Evolutionary conservation across 1,140 invertebrate genomes (phyloP).

Genomic region (Leptinotarsa undecemlineata): DNA sequence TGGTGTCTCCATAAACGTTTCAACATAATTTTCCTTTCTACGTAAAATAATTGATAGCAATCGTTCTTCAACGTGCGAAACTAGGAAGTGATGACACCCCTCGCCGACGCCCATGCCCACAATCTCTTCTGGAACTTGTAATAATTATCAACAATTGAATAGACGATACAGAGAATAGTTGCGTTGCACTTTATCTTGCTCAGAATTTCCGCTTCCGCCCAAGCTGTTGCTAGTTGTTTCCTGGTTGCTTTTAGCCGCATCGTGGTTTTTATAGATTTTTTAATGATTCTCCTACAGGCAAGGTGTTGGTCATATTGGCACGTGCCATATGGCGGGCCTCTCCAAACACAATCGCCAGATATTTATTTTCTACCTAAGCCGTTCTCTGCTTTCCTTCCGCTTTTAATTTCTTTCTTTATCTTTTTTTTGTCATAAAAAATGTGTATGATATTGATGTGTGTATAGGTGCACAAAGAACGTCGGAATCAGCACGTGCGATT

Average conservation of each 20-base stretch:
- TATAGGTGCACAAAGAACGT: slow-evolving; percentile 5
- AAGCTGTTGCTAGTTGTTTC: slow-evolving; percentile 7
- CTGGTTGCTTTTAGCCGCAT: background rate
- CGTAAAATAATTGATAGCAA: no score
- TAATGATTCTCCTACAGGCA: slow-evolving; percentile 2
- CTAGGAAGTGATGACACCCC: background rate
- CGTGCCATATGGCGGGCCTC: background rate
- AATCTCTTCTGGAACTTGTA: background rate
- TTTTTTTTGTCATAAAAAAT: background rate
- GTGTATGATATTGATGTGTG: background rate
- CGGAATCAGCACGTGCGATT: slow-evolving; percentile 7
- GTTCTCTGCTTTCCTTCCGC: background rate
- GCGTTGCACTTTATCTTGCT: background rate
- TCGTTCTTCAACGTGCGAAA: background rate
- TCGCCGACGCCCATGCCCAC: background rate
- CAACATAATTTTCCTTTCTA: no score
- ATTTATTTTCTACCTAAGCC: slow-evolving; percentile 3
- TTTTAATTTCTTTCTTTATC: background rate
- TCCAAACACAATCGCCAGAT: background rate
- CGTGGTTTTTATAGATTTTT: slow-evolving; percentile 1
- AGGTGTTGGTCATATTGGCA: slow-evolving; percentile 2
- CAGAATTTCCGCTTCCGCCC: slow-evolving; percentile 7
- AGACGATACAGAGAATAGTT: slow-evolving; percentile 3
- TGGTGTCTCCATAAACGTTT: no score
- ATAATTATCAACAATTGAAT: slow-evolving; percentile 4